Evolutionary conservation across 2,888 invertebrate species (phyloP), one percentile per base, ranked within the genome.

Genomic region (Campoletis raptor): DNA sequence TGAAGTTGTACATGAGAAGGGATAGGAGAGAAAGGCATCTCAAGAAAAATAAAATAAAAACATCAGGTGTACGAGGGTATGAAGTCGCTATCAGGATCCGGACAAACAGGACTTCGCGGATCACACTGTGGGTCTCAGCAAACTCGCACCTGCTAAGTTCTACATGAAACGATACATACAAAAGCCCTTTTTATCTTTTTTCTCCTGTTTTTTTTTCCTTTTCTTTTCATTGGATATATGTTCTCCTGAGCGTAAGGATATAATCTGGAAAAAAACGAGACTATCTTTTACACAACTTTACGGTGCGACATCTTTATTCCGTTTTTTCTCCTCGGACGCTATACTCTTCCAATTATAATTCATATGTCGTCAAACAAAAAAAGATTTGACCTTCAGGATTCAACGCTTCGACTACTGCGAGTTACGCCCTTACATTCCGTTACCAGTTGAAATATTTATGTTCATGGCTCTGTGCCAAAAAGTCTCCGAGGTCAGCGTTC

Each of bases 241-340:
- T 69, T 64, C 48, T 61, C 42, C 82, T 70, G 45, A 24, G 24
- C 37, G 21, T 8, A 37, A 61, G 24, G 69, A 76, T 82, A 78
- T 88, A 82, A 90, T 89, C 85, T 77, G 72, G 61, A 70, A 67
- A 85, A 81, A 87, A 85, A 87, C 85, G 77, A 48, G 79, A 24
- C n/a, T 30, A 74, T 85, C 66, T 83, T 85, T 86, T 73, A 57
- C 57, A 76, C n/a, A 66, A 67, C 77, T 77, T 45, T 4, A 57
- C 72, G 77, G 48, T 66, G n/a, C n/a, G 72, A 73, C 12, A 72
- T 73, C n/a, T 48, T 73, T 66, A 69, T 30, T 52, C 15, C 70
- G 30, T 30, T 61, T 85, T 81, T 54, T 48, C 80, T 70, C 36
- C n/a, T 52, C 36, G 15, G 42, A 72, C n/a, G 30, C 48, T 30